These are phyloP conservation scores for Actenoides lindsayi DNA, from an alignment of 2,113 vertebrate genomes.

Conservation along the genomic window DNA sequence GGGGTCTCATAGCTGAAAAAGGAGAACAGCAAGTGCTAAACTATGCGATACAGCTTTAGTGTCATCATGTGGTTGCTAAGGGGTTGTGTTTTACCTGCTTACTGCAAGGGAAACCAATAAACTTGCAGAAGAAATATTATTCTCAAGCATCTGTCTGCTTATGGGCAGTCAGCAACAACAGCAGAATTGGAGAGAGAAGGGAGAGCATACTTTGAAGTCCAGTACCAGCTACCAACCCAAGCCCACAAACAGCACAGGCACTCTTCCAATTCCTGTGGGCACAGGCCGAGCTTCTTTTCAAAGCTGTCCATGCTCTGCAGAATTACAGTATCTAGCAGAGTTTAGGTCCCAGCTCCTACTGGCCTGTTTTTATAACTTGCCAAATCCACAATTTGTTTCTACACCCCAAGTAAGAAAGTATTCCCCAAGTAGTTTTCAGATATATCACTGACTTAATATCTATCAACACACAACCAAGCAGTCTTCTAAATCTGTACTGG, in stretches of 20 bases:
- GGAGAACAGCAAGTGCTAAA: background rate
- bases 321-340: background rate
- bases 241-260: background rate
- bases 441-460: background rate
- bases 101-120: background rate
- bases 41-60: background rate
- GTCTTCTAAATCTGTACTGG: background rate
- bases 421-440: background rate
- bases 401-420: background rate
- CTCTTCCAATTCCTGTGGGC: background rate
- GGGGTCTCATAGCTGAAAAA: slow-evolving; percentile 90
- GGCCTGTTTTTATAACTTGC: background rate
- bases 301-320: background rate
- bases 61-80: background rate
- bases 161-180: background rate
- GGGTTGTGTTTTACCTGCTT: background rate
- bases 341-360: background rate
- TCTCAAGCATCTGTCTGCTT: background rate
- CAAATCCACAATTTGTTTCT: background rate
- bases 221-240: background rate
- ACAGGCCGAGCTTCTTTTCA: background rate
- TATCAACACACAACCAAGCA: background rate
- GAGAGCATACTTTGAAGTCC: background rate
- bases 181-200: background rate
- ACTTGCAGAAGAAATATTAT: background rate